Conservation (phyloP, 2,113 vertebrate species). For the Eulacestoma nigropectus region DNA sequence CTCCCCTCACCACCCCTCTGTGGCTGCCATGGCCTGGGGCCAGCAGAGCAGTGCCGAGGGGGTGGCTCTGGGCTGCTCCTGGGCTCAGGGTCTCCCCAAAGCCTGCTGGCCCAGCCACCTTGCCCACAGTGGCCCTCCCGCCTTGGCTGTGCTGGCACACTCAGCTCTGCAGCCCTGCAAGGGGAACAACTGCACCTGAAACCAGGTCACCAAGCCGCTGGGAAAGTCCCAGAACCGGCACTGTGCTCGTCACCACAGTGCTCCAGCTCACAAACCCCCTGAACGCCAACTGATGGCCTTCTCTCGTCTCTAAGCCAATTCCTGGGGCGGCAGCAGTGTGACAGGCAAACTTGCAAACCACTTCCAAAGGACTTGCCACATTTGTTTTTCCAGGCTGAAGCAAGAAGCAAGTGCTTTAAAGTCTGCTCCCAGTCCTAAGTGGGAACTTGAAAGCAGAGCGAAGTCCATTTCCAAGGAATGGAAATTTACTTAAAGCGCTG, state of each 20-base stretch:
- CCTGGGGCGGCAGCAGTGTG: not conserved
- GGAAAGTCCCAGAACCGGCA: not conserved
- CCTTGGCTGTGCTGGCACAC: not conserved
- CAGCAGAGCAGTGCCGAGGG: accelerated
- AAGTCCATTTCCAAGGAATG: not conserved
- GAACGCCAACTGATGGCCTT: not conserved
- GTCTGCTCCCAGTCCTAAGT: not conserved
- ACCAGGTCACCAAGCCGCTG: slow-evolving; percentile 5
- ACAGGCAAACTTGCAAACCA: not conserved
- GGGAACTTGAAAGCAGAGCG: not conserved
- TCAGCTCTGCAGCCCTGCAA: not conserved
- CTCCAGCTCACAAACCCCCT: not conserved
- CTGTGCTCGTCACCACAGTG: not conserved
- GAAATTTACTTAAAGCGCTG: not conserved
- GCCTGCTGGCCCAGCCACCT: not conserved
- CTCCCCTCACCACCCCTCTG: not conserved
- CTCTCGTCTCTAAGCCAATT: not conserved
- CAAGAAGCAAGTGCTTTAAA: not conserved
- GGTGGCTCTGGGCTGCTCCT: not conserved
- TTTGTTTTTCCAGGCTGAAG: not conserved
- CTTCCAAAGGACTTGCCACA: not conserved
- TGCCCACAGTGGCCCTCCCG: accelerated
- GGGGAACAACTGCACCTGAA: not conserved
- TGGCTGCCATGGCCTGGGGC: accelerated
- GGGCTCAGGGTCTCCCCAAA: not conserved